A percentile compares a stretch with the other conserved stretches of the same genome.
phyloP scores from a whole-genome alignment of 2,888 invertebrate species.

The Polymixis lichenea region DNA sequence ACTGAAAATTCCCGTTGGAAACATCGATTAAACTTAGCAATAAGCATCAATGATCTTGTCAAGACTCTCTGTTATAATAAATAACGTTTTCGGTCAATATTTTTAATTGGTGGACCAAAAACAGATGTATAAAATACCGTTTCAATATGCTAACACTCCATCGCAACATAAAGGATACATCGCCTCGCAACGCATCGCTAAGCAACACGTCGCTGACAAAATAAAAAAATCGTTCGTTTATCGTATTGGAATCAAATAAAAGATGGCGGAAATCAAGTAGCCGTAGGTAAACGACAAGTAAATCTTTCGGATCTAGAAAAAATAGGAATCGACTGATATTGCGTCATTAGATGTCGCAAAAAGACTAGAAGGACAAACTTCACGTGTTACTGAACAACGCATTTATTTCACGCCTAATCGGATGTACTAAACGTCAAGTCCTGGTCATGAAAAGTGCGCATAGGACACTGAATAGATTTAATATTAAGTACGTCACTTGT shows the following conservation, averaged over 20 bases:
- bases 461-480: neutral
- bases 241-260: neutral
- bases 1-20: conserved; percentile 21
- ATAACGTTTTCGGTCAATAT: conserved; percentile 25
- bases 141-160: conserved; percentile 1
- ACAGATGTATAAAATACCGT: conserved; percentile 12
- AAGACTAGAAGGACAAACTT: conserved; percentile 11
- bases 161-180: neutral
- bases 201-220: neutral
- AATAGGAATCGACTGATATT: conserved; percentile 26
- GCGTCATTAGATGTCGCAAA: conserved; percentile 16
- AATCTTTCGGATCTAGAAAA: conserved; percentile 16
- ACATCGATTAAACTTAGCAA: conserved; percentile 19
- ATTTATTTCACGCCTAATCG: neutral
- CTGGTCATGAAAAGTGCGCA: neutral
- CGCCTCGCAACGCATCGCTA: conserved; percentile 14
- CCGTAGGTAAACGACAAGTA: neutral
- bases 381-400: conserved; percentile 17
- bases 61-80: conserved; percentile 22
- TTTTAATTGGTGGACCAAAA: conserved; percentile 39
- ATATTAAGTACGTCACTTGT: neutral
- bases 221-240: neutral
- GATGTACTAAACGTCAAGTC: neutral
- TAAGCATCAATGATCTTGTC: conserved; percentile 33
- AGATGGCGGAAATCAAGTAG: conserved; percentile 3